Conservation (phyloP, 2,797 vertebrate genomes). For the Sebastiscus tertius region DNA sequence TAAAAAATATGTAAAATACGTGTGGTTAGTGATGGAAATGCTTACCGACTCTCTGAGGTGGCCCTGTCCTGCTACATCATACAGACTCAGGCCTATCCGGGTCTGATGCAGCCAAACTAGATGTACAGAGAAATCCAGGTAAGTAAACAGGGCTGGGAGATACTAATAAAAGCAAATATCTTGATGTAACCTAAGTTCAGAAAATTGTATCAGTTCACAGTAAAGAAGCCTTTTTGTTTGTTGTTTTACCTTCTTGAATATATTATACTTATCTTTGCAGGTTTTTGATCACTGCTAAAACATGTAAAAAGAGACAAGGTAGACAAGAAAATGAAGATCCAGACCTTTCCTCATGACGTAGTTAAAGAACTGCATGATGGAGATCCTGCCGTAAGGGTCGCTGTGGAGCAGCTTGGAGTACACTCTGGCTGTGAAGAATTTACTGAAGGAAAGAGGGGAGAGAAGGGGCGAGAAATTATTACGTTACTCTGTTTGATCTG, state of each 20-base stretch:
- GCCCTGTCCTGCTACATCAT: constrained; percentile 97
- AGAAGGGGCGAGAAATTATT: background rate
- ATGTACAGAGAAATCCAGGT: background rate
- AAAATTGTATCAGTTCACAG: background rate
- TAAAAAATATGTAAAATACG: no score
- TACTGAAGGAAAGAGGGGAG: constrained; percentile 76
- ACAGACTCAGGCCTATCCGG: constrained; percentile 96
- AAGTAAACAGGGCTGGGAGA: background rate
- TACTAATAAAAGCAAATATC: background rate
- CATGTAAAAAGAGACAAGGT: background rate
- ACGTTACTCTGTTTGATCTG: background rate
- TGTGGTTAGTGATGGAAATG: constrained; percentile 8
- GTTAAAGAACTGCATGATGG: constrained; percentile 99
- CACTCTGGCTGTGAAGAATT: constrained; percentile 95
- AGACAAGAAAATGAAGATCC: background rate
- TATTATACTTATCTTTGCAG: background rate
- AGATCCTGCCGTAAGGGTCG: constrained; percentile 95
- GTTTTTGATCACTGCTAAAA: background rate
- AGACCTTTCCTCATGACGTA: constrained; percentile 99
- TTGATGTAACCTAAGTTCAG: background rate
- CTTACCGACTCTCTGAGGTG: constrained; percentile 97
- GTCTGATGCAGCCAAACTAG: constrained; percentile 98
- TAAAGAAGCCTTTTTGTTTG: background rate
- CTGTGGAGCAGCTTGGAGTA: constrained; percentile 94
- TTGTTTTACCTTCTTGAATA: background rate